phyloP scores from a whole-genome alignment of 2,888 invertebrate genomes.

The Odontothrips loti region DNA sequence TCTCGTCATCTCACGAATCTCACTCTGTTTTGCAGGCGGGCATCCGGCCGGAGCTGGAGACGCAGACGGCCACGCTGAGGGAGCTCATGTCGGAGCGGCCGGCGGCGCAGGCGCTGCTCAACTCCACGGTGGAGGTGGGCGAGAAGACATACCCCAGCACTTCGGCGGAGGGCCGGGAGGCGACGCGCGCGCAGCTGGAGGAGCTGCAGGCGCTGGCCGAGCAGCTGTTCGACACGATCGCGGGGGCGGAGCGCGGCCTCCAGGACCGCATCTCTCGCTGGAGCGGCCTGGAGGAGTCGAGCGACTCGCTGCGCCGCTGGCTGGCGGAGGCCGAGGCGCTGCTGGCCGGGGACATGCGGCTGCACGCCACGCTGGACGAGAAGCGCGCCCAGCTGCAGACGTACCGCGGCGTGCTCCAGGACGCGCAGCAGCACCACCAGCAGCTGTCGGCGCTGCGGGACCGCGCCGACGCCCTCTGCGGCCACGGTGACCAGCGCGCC shows the following conservation, averaged over 20 bases:
- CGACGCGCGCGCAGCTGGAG: constrained; percentile 74
- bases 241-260: constrained; percentile 72
- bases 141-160: constrained; percentile 84
- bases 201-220: constrained; percentile 81
- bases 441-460: constrained; percentile 76
- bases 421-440: constrained; percentile 78
- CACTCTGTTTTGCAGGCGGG: constrained; percentile 41
- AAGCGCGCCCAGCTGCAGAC: constrained; percentile 82
- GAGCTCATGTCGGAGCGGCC: constrained; percentile 72
- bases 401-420: constrained; percentile 61
- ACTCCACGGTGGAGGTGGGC: constrained; percentile 79
- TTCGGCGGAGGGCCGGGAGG: constrained; percentile 80
- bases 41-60: constrained; percentile 64
- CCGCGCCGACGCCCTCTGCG: constrained; percentile 74
- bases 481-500: constrained; percentile 59
- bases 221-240: constrained; percentile 71
- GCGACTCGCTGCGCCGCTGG: constrained; percentile 75
- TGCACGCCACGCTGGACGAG: constrained; percentile 83
- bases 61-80: constrained; percentile 65
- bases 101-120: constrained; percentile 68
- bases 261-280: constrained; percentile 63
- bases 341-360: constrained; percentile 70
- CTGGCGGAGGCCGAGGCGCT: constrained; percentile 68
- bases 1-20: too few species aligned
- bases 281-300: constrained; percentile 85